Evolutionary conservation across 2,113 vertebrate species (phyloP), one percentile per base, ranked within the genome.

Genomic region (Paralichthys olivaceus): DNA sequence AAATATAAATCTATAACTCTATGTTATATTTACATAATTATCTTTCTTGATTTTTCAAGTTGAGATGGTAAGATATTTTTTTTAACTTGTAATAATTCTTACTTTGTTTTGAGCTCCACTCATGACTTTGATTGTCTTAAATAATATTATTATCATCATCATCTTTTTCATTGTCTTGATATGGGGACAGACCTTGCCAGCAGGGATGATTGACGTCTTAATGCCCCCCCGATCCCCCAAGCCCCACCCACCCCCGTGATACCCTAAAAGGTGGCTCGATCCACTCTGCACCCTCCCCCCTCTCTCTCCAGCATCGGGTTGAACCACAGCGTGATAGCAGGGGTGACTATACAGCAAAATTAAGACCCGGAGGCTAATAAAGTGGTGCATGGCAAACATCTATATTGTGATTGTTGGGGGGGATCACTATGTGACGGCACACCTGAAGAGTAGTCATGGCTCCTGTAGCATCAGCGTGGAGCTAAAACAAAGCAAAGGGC

Each of bases 1-100:
- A 99, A 99, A 99, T 99, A 99, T 96, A 99, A 99, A 99, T 99
- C 98, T 99, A 99, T 99, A 99, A 97, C 96, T 98, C 98, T 99
- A 99, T 99, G 97, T 99, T 99, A 99, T 99, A 99, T 99, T 98
- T 99, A 99, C 98, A 99, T 97, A 98, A 96, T 97, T 97, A 96
- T 97, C 97, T 98, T 95, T 97, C 96, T 97, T 96, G 95, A 97
- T 96, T 99, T 97, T 97, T 99, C 96, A 98, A 98, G 98, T 97
- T 93, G 97, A 98, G 97, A 99, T 98, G 97, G 96, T 96, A 95
- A 95, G 95, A 97, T 96, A 94, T 93, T 87, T 94, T 91, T 80
- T 80, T 84, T 61, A 53, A 77, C 66, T 91, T 85, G 84, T 87
- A 82, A 91, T 91, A 92, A 92, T 85, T 92, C 91, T 87, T 82